Evolutionary conservation across 2,113 vertebrate genomes (phyloP).

Genomic region (Thalassoma bifasciatum): DNA sequence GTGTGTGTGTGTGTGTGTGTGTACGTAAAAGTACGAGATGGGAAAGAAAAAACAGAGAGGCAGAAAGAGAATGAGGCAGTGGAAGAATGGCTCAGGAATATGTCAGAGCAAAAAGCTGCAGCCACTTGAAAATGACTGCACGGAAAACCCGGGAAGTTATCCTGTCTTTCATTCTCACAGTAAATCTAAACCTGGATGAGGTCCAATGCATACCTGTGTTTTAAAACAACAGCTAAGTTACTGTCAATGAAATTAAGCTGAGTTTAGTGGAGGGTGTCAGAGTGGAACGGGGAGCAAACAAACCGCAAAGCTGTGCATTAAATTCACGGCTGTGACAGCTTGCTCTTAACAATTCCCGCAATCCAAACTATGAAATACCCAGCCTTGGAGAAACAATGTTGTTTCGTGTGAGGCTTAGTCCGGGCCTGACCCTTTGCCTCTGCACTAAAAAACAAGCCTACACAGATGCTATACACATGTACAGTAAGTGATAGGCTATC

Average conservation of each 20-base stretch:
- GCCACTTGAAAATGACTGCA: conserved; percentile 53
- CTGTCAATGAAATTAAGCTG: conserved; percentile 50
- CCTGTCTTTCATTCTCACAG: conserved; percentile 60
- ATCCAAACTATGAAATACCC: conserved; percentile 63
- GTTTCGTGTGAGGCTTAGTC: conserved; percentile 43
- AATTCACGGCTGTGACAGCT: conserved; percentile 60
- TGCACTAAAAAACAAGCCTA: conserved; percentile 44
- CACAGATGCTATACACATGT: conserved; percentile 73
- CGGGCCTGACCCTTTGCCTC: conserved; percentile 44
- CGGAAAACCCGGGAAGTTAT: conserved; percentile 25
- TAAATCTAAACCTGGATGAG: conserved; percentile 71
- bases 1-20: too few species aligned
- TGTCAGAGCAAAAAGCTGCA: conserved; percentile 62
- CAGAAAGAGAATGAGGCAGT: conserved; percentile 51
- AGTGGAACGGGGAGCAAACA: neutral
- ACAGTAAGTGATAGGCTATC: conserved; percentile 57
- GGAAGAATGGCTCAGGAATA: conserved; percentile 55
- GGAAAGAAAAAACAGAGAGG: conserved; percentile 50
- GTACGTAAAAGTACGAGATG: conserved; percentile 24
- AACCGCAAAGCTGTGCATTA: conserved; percentile 31
- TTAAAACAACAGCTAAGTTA: conserved; percentile 63
- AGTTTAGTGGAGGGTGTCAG: conserved; percentile 43
- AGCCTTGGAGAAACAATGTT: conserved; percentile 36
- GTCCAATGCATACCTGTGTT: conserved; percentile 52
- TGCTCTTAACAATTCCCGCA: conserved; percentile 62